Evolutionary conservation across 2,113 vertebrate genomes (phyloP).

Genomic region (Elephas maximus): DNA sequence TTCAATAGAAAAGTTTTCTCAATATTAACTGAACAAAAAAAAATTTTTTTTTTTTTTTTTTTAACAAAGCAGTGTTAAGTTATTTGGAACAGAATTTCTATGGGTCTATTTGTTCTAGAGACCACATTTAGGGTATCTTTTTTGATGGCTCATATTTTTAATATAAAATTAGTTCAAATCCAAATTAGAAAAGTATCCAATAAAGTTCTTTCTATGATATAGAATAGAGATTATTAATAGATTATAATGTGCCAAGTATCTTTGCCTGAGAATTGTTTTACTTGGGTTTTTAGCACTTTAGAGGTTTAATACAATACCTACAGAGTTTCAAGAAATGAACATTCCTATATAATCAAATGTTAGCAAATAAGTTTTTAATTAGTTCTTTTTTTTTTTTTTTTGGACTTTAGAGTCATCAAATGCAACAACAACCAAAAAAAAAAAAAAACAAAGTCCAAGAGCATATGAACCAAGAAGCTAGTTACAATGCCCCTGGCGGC

Average conservation of each 20-base stretch:
- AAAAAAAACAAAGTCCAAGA: neutral
- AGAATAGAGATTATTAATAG: constrained; percentile 1
- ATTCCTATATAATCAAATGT: constrained; percentile 32
- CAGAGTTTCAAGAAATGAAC: neutral
- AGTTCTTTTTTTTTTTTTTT: constrained; percentile 16
- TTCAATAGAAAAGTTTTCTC: constrained; percentile 47
- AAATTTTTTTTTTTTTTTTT: too few relatives aligned
- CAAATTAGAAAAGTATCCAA: neutral
- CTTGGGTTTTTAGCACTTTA: neutral
- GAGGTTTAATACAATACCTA: neutral
- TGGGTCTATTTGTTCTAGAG: neutral
- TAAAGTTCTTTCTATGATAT: neutral
- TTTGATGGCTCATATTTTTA: neutral
- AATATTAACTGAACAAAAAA: neutral
- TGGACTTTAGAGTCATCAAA: constrained; percentile 11
- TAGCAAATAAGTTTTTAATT: constrained; percentile 41
- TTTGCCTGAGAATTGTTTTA: constrained; percentile 33
- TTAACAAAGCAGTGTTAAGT: constrained; percentile 5
- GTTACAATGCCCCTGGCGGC: neutral
- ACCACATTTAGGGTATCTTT: neutral
- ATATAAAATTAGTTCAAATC: constrained; percentile 34
- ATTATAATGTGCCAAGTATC: neutral
- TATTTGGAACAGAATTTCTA: constrained; percentile 36
- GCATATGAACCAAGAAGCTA: constrained; percentile 22
- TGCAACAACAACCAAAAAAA: neutral